Percentiles rank a stretch among this genome's conserved stretches.
These are phyloP conservation scores for Mirounga angustirostris DNA, from an alignment of 2,113 vertebrate genomes.

Conservation along the genomic window DNA sequence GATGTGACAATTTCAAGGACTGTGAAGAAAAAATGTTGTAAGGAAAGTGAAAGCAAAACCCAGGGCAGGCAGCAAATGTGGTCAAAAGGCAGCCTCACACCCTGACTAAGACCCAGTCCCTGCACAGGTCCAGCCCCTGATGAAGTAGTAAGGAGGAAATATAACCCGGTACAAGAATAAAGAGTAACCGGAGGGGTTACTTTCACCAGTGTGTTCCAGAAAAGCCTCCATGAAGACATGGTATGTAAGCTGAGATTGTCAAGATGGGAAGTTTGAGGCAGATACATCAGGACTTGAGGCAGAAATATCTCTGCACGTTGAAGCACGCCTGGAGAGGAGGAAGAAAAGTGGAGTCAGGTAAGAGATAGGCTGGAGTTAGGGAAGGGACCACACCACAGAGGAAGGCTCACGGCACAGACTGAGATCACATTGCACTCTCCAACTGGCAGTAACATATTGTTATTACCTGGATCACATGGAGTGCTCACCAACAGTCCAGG, in stretches of 20 bases:
- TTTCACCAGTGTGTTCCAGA: background rate
- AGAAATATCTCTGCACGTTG: background rate
- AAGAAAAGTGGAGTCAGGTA: accelerated
- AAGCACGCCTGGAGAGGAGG: background rate
- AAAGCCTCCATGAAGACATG: background rate
- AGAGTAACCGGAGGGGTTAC: background rate
- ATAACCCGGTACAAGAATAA: background rate
- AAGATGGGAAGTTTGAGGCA: background rate
- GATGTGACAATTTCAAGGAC: background rate
- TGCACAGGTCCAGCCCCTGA: background rate
- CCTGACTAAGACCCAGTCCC: background rate
- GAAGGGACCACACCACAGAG: no score
- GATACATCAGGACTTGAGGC: background rate
- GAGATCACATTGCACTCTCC: background rate
- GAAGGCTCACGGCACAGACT: background rate
- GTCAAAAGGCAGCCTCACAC: background rate
- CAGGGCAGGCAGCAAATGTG: background rate
- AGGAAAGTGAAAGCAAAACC: background rate
- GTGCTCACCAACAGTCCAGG: background rate
- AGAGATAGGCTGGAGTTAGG: background rate
- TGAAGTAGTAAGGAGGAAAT: background rate
- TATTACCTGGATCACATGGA: background rate
- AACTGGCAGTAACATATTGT: background rate
- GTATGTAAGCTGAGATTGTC: background rate
- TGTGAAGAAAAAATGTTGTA: background rate